phyloP scores from a whole-genome alignment of 2,888 invertebrate genomes.

The Stegana nigrithorax region DNA sequence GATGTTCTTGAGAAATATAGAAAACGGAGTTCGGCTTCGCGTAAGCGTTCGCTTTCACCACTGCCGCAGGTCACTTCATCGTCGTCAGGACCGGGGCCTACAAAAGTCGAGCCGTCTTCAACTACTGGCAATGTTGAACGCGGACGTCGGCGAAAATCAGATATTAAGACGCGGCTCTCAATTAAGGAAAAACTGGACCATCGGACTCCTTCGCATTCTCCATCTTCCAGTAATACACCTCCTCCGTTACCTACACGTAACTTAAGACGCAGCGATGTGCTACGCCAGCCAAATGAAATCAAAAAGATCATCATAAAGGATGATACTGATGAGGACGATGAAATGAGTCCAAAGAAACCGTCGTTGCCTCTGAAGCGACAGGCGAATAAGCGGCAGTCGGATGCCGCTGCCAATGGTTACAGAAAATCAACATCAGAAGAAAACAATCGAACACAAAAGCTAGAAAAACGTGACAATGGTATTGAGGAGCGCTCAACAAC shows the following conservation, averaged over 20 bases:
- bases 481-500: slow-evolving; percentile 56
- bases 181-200: slow-evolving; percentile 30
- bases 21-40: slow-evolving; percentile 35
- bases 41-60: slow-evolving; percentile 44
- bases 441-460: slow-evolving; percentile 24
- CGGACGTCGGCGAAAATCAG: slow-evolving; percentile 28
- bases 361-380: slow-evolving; percentile 34
- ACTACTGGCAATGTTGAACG: slow-evolving; percentile 26
- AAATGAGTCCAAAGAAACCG: slow-evolving; percentile 41
- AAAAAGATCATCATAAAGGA: slow-evolving; percentile 68
- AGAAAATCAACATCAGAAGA: slow-evolving; percentile 31
- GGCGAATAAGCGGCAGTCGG: slow-evolving; percentile 27
- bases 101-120: slow-evolving; percentile 44
- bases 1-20: slow-evolving; percentile 39
- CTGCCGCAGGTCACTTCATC: slow-evolving; percentile 61
- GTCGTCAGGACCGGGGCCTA: slow-evolving; percentile 32
- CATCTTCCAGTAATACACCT: slow-evolving; percentile 57
- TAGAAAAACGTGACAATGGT: slow-evolving; percentile 23
- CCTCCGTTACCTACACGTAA: slow-evolving; percentile 50
- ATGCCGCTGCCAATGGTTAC: slow-evolving; percentile 30
- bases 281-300: slow-evolving; percentile 61
- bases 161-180: slow-evolving; percentile 26
- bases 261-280: slow-evolving; percentile 51
- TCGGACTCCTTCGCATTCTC: slow-evolving; percentile 51
- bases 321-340: slow-evolving; percentile 69